Evolutionary conservation across 1,140 invertebrate species (phyloP).

Genomic region (Papilio xuthus): DNA sequence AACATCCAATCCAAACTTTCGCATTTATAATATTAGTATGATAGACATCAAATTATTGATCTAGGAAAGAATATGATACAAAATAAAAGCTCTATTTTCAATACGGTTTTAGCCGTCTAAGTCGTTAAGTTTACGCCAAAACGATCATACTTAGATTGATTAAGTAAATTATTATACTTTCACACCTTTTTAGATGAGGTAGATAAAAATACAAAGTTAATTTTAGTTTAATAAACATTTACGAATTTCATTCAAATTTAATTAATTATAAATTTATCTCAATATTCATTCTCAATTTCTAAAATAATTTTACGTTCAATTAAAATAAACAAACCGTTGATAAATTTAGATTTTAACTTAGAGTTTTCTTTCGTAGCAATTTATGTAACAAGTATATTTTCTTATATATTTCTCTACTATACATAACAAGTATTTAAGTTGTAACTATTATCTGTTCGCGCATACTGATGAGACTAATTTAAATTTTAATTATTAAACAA

Average conservation of each 20-base stretch:
- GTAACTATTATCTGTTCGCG: neutral
- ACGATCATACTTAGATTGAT: too few relatives aligned
- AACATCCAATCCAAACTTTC: too few relatives aligned
- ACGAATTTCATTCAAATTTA: neutral
- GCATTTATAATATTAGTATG: too few relatives aligned
- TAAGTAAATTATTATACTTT: too few relatives aligned
- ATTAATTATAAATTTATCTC: neutral
- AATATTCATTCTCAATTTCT: neutral
- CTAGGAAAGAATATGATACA: too few relatives aligned
- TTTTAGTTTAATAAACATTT: neutral
- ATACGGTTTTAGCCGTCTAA: too few relatives aligned
- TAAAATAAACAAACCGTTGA: neutral
- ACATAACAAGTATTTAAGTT: too few relatives aligned
- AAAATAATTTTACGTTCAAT: neutral
- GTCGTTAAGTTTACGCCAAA: too few relatives aligned
- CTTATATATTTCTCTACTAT: neutral
- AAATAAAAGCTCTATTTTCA: neutral
- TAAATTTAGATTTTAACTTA: too few relatives aligned
- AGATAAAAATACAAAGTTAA: neutral
- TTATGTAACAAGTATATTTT: neutral
- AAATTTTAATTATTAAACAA: conserved; percentile 22
- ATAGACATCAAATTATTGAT: too few relatives aligned
- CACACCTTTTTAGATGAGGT: too few relatives aligned
- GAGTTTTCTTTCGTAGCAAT: too few relatives aligned
- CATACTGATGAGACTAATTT: neutral